A percentile compares a stretch with the other conserved stretches of the same genome.
Conservation (phyloP, 2,888 invertebrate genomes). For the Aethes cnicana region DNA sequence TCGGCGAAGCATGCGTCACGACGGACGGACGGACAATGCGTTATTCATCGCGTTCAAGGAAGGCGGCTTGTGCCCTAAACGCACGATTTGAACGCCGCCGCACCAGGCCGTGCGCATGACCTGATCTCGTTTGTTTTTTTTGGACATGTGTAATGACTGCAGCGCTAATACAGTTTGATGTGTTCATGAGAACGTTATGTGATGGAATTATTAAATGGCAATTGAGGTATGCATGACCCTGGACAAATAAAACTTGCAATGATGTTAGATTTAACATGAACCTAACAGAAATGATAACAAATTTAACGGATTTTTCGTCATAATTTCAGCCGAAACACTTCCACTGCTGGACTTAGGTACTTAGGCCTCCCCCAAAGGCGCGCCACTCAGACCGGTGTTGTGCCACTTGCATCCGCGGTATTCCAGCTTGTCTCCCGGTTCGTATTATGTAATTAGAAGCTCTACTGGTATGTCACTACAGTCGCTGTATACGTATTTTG, state of each 20-base stretch:
- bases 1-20: slow-evolving; percentile 78
- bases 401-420: too few species aligned
- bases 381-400: too few species aligned
- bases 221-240: slow-evolving; percentile 16
- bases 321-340: too few species aligned
- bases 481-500: too few species aligned
- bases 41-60: slow-evolving; percentile 80
- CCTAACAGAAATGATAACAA: too few species aligned
- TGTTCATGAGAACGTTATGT: slow-evolving; percentile 27
- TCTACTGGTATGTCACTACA: too few species aligned
- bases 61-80: slow-evolving; percentile 75
- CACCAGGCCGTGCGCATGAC: slow-evolving; percentile 61
- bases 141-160: slow-evolving; percentile 39
- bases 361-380: too few species aligned
- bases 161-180: slow-evolving; percentile 25
- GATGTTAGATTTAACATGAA: too few species aligned
- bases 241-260: background rate
- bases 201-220: slow-evolving; percentile 28
- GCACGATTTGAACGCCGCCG: slow-evolving; percentile 70
- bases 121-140: slow-evolving; percentile 62
- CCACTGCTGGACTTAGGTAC: too few species aligned
- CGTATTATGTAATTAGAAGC: too few species aligned
- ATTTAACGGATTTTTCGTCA: too few species aligned
- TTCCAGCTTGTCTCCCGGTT: too few species aligned
- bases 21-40: slow-evolving; percentile 79